phyloP scores from a whole-genome alignment of 2,113 vertebrate species.

The Pardalotus punctatus region DNA sequence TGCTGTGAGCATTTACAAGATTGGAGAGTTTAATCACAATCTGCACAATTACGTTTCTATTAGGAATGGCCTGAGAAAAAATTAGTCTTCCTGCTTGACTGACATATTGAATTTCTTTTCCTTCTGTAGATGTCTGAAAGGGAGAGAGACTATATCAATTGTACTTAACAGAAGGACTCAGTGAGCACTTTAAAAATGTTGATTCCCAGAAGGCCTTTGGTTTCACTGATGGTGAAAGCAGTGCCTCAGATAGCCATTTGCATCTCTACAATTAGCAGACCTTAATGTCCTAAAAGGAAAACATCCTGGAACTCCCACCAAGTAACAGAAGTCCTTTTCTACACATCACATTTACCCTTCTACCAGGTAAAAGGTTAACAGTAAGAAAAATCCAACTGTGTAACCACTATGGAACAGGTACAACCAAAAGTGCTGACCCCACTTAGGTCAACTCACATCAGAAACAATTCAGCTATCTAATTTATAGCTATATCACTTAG shows the following conservation, averaged over 20 bases:
- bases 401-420: neutral
- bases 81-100: neutral
- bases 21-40: neutral
- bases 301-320: neutral
- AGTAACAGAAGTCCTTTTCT: neutral
- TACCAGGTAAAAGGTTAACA: neutral
- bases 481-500: neutral
- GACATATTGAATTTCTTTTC: neutral
- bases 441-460: neutral
- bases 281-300: neutral
- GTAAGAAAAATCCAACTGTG: neutral
- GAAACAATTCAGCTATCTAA: neutral
- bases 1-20: neutral
- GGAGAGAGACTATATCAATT: neutral
- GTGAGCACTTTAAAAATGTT: neutral
- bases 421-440: accelerated
- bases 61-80: neutral
- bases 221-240: constrained; percentile 2
- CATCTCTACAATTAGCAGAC: neutral
- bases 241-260: constrained; percentile 19
- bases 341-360: neutral
- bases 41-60: neutral
- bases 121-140: neutral
- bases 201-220: neutral
- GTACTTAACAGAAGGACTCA: constrained; percentile 29